These are phyloP conservation scores for Rhodophaea formosa DNA, from an alignment of 2,888 invertebrate species.

Conservation along the genomic window DNA sequence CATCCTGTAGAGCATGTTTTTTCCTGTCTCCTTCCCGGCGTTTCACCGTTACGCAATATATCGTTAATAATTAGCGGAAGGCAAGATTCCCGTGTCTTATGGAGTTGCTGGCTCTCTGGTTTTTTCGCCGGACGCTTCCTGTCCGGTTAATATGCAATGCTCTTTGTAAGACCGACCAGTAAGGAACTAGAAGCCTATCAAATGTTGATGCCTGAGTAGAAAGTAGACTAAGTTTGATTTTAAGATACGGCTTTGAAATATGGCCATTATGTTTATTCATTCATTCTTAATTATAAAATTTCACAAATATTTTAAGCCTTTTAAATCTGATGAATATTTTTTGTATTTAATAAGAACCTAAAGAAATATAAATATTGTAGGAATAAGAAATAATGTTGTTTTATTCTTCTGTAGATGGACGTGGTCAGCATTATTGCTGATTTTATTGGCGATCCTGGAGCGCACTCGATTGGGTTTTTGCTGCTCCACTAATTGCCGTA, in stretches of 20 bases:
- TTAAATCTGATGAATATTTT: not conserved
- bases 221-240: slow-evolving; percentile 31
- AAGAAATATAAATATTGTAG: not conserved
- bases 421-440: slow-evolving; percentile 46
- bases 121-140: slow-evolving; percentile 71
- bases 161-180: slow-evolving; percentile 45
- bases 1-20: slow-evolving; percentile 77
- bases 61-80: slow-evolving; percentile 82
- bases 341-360: not conserved
- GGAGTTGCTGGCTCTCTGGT: slow-evolving; percentile 71
- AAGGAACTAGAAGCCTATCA: slow-evolving; percentile 32
- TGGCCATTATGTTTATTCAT: not conserved
- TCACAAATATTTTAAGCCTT: not conserved
- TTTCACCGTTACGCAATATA: slow-evolving; percentile 81
- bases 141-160: slow-evolving; percentile 49
- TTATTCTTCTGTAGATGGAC: slow-evolving; percentile 45
- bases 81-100: slow-evolving; percentile 80
- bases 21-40: slow-evolving; percentile 76
- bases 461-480: slow-evolving; percentile 59
- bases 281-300: not conserved
- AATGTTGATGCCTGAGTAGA: slow-evolving; percentile 28
- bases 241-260: not conserved
- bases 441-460: slow-evolving; percentile 45
- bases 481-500: slow-evolving; percentile 53
- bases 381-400: not conserved